A percentile compares a stretch with the other conserved stretches of the same genome.
Conservation (phyloP, 2,888 invertebrate genomes). For the Troides helena region DNA sequence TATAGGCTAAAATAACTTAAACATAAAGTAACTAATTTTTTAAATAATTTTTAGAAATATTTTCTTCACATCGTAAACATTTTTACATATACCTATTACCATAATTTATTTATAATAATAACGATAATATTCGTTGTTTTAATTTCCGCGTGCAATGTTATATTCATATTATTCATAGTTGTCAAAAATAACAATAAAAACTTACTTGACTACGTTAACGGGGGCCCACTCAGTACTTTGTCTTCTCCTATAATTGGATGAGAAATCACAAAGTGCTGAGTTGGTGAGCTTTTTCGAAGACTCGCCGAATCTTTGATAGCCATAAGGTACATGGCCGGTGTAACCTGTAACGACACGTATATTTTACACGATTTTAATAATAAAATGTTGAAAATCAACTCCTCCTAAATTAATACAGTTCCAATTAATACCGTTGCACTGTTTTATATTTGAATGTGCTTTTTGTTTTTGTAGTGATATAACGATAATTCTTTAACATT, state of each 20-base stretch:
- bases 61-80: neutral
- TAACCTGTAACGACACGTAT: slow-evolving; percentile 70
- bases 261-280: slow-evolving; percentile 87
- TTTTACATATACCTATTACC: neutral
- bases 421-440: too few relatives aligned
- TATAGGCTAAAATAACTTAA: neutral
- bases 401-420: neutral
- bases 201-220: slow-evolving; percentile 80
- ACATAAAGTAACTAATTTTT: neutral
- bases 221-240: slow-evolving; percentile 89
- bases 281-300: slow-evolving; percentile 83
- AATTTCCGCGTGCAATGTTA: neutral
- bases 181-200: slow-evolving; percentile 26
- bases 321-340: slow-evolving; percentile 84
- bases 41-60: neutral
- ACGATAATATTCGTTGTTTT: neutral
- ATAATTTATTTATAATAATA: neutral
- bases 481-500: too few relatives aligned
- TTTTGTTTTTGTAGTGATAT: too few relatives aligned
- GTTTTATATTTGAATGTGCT: too few relatives aligned
- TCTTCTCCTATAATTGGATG: slow-evolving; percentile 85
- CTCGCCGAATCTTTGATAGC: slow-evolving; percentile 83
- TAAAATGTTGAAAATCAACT: neutral
- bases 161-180: slow-evolving; percentile 6
- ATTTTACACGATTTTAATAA: neutral